Evolutionary conservation across 2,797 vertebrate genomes (phyloP).

Genomic region (Epinephelus coioides): DNA sequence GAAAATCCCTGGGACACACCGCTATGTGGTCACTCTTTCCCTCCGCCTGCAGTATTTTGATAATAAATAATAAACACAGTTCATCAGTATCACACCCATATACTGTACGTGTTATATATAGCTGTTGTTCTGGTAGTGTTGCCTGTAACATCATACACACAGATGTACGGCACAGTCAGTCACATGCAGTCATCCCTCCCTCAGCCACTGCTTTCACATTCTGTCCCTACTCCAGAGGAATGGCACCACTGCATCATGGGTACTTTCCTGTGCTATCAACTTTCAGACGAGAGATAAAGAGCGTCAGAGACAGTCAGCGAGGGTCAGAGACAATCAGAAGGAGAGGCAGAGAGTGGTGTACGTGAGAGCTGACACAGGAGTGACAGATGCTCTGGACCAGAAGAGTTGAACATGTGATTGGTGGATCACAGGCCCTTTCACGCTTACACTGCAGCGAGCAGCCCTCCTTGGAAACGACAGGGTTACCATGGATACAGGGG

Average conservation of each 20-base stretch:
- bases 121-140: slow-evolving; percentile 28
- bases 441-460: slow-evolving; percentile 43
- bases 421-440: slow-evolving; percentile 65
- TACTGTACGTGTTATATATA: slow-evolving; percentile 51
- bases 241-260: slow-evolving; percentile 63
- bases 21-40: slow-evolving; percentile 13
- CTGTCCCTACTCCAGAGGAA: slow-evolving; percentile 61
- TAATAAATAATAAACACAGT: slow-evolving; percentile 36
- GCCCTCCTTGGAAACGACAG: slow-evolving; percentile 51
- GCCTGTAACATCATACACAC: slow-evolving; percentile 23
- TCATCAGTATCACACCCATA: slow-evolving; percentile 24
- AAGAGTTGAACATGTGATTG: slow-evolving; percentile 72
- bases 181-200: slow-evolving; percentile 41
- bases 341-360: slow-evolving; percentile 19
- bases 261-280: slow-evolving; percentile 60
- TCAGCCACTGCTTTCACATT: slow-evolving; percentile 39
- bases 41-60: slow-evolving; percentile 25
- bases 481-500: slow-evolving; percentile 76
- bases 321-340: slow-evolving; percentile 26
- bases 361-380: slow-evolving; percentile 64
- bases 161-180: slow-evolving; percentile 17
- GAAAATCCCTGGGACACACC: slow-evolving; percentile 33
- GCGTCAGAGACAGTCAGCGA: slow-evolving; percentile 11
- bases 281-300: slow-evolving; percentile 50
- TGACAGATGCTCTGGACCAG: slow-evolving; percentile 77